These are phyloP conservation scores for Remorina albescens DNA, from an alignment of 2,797 vertebrate genomes.

Conservation along the genomic window DNA sequence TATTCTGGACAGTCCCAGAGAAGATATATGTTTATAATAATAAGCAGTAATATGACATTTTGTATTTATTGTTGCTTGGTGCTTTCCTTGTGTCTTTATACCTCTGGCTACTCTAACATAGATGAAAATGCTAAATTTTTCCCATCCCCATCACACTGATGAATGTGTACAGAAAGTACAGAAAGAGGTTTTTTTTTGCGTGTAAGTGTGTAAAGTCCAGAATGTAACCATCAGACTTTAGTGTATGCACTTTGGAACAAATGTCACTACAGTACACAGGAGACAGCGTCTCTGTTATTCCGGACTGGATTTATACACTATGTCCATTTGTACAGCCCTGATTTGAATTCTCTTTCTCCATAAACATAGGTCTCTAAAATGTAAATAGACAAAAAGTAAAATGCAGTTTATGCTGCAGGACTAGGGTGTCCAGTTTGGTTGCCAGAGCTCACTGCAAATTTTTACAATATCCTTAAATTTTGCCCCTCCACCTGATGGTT, in stretches of 20 bases:
- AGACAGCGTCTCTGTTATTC: constrained; percentile 14
- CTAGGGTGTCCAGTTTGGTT: background rate
- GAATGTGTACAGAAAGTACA: no score
- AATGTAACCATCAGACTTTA: constrained; percentile 35
- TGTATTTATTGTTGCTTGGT: constrained; percentile 61
- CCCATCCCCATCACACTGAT: constrained; percentile 60
- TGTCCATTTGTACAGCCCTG: background rate
- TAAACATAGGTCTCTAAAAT: background rate
- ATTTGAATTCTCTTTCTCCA: constrained; percentile 4
- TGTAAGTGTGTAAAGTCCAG: constrained; percentile 14
- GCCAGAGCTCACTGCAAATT: constrained; percentile 9
- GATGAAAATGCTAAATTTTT: constrained; percentile 33
- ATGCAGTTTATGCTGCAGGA: constrained; percentile 13
- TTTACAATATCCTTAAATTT: constrained; percentile 10
- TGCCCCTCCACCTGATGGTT: constrained; percentile 4
- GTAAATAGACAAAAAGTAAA: constrained; percentile 9
- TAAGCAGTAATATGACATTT: constrained; percentile 27
- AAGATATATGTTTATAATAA: constrained; percentile 27
- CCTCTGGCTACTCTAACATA: constrained; percentile 38
- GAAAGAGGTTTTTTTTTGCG: no score
- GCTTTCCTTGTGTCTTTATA: constrained; percentile 43
- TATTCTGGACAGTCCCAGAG: constrained; percentile 31
- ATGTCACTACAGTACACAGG: constrained; percentile 26
- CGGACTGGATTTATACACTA: constrained; percentile 10
- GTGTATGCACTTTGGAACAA: constrained; percentile 47